A percentile compares a stretch with the other conserved stretches of the same genome.
Conservation (phyloP, 2,888 invertebrate genomes). For the Tyria jacobaeae region DNA sequence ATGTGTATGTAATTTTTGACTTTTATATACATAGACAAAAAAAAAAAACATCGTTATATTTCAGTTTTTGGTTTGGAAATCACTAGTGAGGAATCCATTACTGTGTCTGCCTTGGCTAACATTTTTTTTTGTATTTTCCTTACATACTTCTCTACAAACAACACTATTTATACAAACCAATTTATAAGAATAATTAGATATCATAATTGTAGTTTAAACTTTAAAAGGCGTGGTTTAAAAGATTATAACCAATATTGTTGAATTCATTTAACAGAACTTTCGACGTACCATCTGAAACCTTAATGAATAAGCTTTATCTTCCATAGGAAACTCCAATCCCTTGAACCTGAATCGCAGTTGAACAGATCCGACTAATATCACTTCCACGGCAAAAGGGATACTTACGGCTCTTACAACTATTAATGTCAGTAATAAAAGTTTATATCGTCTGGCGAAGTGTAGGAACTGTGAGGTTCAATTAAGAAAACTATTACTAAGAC, state of each 20-base stretch:
- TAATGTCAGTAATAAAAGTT: conserved; percentile 3
- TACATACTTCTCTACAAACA: too few relatives aligned
- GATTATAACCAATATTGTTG: too few relatives aligned
- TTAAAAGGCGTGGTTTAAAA: too few relatives aligned
- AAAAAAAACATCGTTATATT: too few relatives aligned
- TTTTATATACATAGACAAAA: too few relatives aligned
- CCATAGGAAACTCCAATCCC: neutral
- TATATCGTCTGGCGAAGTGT: neutral
- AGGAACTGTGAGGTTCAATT: neutral
- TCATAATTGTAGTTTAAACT: too few relatives aligned
- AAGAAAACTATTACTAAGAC: conserved; percentile 4
- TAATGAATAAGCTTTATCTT: neutral
- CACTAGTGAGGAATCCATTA: neutral
- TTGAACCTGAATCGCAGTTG: neutral
- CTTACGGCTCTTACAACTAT: conserved; percentile 1
- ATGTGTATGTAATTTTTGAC: neutral
- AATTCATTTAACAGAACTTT: too few relatives aligned
- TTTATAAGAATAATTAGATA: too few relatives aligned
- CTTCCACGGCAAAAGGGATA: neutral
- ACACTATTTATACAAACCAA: too few relatives aligned
- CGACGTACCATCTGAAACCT: too few relatives aligned
- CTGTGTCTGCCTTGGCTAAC: neutral
- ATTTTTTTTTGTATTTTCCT: too few relatives aligned
- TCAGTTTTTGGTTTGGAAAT: too few relatives aligned
- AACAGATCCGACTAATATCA: neutral